Percentiles rank a stretch among this genome's conserved stretches.
phyloP scores from a whole-genome alignment of 2,888 invertebrate species.

The Cinara cedri region DNA sequence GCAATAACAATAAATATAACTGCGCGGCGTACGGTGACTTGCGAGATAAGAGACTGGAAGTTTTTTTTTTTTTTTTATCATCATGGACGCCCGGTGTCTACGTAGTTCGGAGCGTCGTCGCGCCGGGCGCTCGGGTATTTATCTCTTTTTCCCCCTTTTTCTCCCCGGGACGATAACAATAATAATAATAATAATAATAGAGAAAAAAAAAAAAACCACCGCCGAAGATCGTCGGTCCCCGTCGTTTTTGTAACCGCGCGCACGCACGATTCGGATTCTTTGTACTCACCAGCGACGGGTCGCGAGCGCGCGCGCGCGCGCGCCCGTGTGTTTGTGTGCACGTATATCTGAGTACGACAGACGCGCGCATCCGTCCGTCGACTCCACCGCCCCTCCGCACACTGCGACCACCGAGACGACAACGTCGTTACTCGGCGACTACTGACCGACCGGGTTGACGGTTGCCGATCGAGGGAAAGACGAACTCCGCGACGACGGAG shows the following conservation, averaged over 20 bases:
- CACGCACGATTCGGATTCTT: neutral
- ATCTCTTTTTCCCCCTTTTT: conserved; percentile 42
- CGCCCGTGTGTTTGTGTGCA: too few relatives aligned
- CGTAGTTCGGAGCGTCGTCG: conserved; percentile 41
- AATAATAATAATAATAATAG: conserved; percentile 12
- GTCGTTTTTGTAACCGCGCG: neutral
- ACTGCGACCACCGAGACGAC: neutral
- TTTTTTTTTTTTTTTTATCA: conserved; percentile 27
- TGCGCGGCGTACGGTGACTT: neutral
- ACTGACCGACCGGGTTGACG: neutral
- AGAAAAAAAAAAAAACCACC: neutral
- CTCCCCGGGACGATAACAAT: conserved; percentile 35
- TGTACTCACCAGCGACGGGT: neutral
- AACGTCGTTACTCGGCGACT: neutral
- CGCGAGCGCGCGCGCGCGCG: neutral
- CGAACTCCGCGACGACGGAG: too few relatives aligned
- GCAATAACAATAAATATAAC: conserved; percentile 8
- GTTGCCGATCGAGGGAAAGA: too few relatives aligned
- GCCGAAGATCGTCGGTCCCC: conserved; percentile 19
- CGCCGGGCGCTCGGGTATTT: conserved; percentile 45
- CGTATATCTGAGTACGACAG: too few relatives aligned
- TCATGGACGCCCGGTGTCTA: neutral
- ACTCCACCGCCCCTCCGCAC: neutral
- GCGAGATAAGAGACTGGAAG: conserved; percentile 26
- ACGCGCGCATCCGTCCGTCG: too few relatives aligned